These are phyloP conservation scores for Cephus rjabovi DNA, from an alignment of 2,888 invertebrate species.

Conservation along the genomic window DNA sequence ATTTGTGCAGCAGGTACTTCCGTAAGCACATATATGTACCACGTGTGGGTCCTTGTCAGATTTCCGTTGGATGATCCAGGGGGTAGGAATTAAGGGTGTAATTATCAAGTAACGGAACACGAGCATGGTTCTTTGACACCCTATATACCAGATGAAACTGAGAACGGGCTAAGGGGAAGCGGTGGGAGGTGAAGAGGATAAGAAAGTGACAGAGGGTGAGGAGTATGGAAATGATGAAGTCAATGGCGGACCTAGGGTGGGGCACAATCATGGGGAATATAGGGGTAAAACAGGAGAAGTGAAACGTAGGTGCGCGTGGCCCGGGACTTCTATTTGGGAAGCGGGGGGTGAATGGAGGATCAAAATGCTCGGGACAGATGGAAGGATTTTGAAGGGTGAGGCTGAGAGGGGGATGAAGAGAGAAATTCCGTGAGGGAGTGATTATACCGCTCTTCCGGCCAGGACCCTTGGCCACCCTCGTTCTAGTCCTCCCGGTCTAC, in stretches of 20 bases:
- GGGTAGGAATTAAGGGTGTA: too few species aligned
- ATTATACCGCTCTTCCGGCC: constrained; percentile 40
- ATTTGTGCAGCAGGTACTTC: too few species aligned
- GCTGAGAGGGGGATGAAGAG: constrained; percentile 2
- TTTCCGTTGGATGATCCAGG: too few species aligned
- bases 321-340: constrained; percentile 36
- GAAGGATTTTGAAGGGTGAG: constrained; percentile 1
- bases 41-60: too few species aligned
- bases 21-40: too few species aligned
- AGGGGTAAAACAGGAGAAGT: not conserved
- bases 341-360: constrained; percentile 10
- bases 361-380: constrained; percentile 6
- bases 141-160: not conserved
- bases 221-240: constrained; percentile 24
- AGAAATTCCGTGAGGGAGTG: constrained; percentile 26
- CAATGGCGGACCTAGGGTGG: too few species aligned
- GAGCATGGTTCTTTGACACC: too few species aligned
- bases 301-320: constrained; percentile 10
- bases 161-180: not conserved
- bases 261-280: too few species aligned
- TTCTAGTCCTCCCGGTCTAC: not conserved
- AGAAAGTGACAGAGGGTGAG: constrained; percentile 27
- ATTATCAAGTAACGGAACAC: too few species aligned
- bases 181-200: constrained; percentile 1
- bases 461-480: constrained; percentile 25